Evolutionary conservation across 2,888 invertebrate species (phyloP), one percentile per base, ranked within the genome.

Genomic region (Pyrrhosoma nymphula): DNA sequence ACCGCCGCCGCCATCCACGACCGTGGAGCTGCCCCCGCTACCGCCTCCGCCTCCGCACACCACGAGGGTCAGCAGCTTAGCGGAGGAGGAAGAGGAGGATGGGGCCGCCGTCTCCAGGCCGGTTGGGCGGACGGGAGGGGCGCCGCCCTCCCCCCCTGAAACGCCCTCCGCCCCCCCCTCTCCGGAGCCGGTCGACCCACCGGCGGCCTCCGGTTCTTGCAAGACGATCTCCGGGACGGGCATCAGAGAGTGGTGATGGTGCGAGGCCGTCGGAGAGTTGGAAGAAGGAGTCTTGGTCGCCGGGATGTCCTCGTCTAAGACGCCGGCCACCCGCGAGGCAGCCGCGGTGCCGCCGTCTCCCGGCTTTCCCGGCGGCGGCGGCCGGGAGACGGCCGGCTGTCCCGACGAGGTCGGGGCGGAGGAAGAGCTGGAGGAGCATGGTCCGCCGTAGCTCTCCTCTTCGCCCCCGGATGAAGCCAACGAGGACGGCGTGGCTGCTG

Each of bases 211-310:
- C 96, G 96, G 96, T 96, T 96, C 96, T 97, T 97, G 96, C 97
- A 96, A 95, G 97, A 97, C 97, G 97, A 97, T 97, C 96, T 96
- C 96, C 97, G 96, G 96, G 96, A 96, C 97, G 97, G 93, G 23
- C 75, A 93, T 26, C 6, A 63, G n/a, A 26, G 6, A 10, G 90
- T 16, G 56, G 90, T 39, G 26, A n/a, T 18, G 56, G 60, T 16
- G 16, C 60, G 60, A 60, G 60, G 60, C 35, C 35, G 30, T 91
- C 56, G 30, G 60, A 16, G 56, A 55, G 47, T 47, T 47, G 47
- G 47, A 47, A 56, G 89, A 55, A 47, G 89, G 56, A 26, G 90
- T 30, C 23, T n/a, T 8, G 60, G 55, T 23, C 55, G 56, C n/a
- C 56, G 55, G 55, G 95, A 95, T 95, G 95, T 95, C n/a, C 93